These are phyloP conservation scores for Myrmecobius fasciatus DNA, from an alignment of 2,113 vertebrate species.

Conservation along the genomic window DNA sequence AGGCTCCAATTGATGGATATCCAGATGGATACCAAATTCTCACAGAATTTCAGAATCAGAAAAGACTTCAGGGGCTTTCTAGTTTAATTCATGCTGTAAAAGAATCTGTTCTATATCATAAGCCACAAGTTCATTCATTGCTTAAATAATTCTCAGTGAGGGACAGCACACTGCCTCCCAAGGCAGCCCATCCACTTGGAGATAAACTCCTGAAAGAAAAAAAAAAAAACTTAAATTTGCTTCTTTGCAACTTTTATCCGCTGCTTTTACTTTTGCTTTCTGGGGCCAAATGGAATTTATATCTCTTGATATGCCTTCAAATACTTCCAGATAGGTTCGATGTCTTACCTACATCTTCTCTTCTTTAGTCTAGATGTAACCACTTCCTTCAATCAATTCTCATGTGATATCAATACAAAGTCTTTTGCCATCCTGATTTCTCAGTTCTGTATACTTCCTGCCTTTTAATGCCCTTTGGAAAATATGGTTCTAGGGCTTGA, in stretches of 20 bases:
- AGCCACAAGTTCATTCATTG: background rate
- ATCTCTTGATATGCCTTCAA: background rate
- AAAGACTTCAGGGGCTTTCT: background rate
- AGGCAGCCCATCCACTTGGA: background rate
- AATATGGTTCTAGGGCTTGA: background rate
- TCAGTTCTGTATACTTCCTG: background rate
- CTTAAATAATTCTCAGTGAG: background rate
- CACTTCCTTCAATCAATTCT: background rate
- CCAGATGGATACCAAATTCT: too few relatives aligned
- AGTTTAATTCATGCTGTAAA: background rate
- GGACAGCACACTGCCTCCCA: background rate
- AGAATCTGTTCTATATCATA: background rate
- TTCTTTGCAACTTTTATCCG: background rate
- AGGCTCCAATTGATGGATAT: background rate
- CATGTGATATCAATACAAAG: background rate
- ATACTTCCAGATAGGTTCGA: background rate
- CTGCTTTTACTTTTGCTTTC: background rate
- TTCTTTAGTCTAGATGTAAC: background rate
- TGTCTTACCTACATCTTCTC: background rate
- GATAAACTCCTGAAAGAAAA: background rate
- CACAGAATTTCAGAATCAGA: background rate
- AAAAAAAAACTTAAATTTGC: background rate
- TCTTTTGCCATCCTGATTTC: background rate
- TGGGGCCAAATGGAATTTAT: background rate
- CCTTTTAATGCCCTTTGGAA: background rate